These are phyloP conservation scores for Pteria penguin DNA, from an alignment of 2,888 invertebrate genomes.

Conservation along the genomic window DNA sequence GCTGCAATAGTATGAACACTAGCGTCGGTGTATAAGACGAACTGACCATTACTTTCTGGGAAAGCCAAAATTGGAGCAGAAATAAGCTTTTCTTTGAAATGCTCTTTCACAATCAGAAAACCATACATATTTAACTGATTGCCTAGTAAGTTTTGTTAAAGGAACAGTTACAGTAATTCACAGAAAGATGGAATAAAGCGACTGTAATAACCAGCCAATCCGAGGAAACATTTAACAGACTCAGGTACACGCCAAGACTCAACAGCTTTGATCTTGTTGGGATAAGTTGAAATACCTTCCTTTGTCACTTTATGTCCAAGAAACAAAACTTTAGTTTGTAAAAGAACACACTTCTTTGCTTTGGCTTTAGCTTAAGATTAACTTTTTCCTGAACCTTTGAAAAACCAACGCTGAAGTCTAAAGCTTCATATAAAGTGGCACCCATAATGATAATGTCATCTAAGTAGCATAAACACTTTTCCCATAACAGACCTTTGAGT, in stretches of 20 bases:
- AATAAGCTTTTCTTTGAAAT: not conserved
- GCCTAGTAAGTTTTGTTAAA: not conserved
- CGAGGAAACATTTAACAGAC: no score
- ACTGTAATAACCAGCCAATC: constrained; percentile 1
- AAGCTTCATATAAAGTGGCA: not conserved
- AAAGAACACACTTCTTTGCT: no score
- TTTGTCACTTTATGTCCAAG: no score
- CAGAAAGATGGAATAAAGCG: constrained; percentile 1
- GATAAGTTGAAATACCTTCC: no score
- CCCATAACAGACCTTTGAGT: not conserved
- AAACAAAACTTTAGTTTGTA: no score
- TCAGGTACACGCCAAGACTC: no score
- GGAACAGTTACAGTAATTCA: not conserved
- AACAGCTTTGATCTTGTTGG: no score
- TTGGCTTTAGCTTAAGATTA: no score
- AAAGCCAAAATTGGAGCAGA: not conserved
- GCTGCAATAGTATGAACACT: no score
- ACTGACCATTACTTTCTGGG: not conserved
- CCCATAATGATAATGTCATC: constrained; percentile 33
- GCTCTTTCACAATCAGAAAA: not conserved
- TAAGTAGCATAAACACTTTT: constrained; percentile 28
- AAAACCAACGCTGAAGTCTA: no score
- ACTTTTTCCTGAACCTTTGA: no score
- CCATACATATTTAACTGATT: not conserved
- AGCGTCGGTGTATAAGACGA: not conserved